phyloP scores from a whole-genome alignment of 2,888 invertebrate genomes.

The Aspidiotus destructor region DNA sequence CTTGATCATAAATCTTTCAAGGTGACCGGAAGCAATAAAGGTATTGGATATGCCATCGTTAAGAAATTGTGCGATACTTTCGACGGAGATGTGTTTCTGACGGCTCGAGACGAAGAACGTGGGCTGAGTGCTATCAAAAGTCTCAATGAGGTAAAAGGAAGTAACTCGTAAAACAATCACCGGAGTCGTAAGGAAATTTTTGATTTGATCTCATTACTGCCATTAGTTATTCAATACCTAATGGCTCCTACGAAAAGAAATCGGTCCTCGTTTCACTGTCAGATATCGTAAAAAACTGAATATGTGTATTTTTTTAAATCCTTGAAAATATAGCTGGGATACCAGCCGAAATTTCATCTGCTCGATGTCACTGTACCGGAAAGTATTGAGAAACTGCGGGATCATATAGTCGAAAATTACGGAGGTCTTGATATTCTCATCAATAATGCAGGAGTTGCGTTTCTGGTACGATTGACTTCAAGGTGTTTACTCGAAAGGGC shows the following conservation, averaged over 20 bases:
- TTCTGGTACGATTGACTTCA: background rate
- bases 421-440: background rate
- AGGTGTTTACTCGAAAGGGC: too few relatives aligned
- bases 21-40: constrained; percentile 65
- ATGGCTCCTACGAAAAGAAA: too few relatives aligned
- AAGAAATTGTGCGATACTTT: constrained; percentile 57
- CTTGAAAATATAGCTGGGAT: background rate
- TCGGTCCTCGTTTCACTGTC: too few relatives aligned
- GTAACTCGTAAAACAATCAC: background rate
- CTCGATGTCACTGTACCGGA: background rate
- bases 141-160: constrained; percentile 45
- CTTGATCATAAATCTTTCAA: background rate
- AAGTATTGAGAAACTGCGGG: background rate
- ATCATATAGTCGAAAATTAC: background rate
- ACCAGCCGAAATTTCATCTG: background rate
- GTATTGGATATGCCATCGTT: constrained; percentile 58
- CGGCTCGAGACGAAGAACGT: constrained; percentile 51
- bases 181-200: background rate
- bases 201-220: background rate
- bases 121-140: constrained; percentile 52
- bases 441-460: background rate
- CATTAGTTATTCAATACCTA: background rate
- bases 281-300: too few relatives aligned
- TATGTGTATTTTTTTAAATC: too few relatives aligned
- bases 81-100: constrained; percentile 59